Conservation (phyloP, 2,113 vertebrate species). For the Corythoichthys haematopterus region DNA sequence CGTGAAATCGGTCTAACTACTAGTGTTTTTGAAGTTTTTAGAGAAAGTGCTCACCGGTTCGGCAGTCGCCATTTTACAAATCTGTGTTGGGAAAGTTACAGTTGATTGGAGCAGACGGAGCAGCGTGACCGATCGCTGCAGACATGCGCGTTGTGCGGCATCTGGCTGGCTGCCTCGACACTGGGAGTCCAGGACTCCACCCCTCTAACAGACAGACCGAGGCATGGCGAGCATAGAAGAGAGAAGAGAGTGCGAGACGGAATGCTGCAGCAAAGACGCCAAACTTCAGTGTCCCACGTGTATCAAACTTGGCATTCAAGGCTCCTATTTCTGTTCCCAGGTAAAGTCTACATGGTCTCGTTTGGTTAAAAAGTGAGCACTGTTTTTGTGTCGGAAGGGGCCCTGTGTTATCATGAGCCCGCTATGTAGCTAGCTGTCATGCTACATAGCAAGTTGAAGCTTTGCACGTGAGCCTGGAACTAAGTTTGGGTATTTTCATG, state of each 20-base stretch:
- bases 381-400: conserved; percentile 8
- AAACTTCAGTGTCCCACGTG: conserved; percentile 98
- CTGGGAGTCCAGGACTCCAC: conserved; percentile 35
- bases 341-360: conserved; percentile 55
- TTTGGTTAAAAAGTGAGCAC: neutral
- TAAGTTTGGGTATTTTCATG: neutral
- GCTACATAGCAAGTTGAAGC: conserved; percentile 28
- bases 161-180: conserved; percentile 19
- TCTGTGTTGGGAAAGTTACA: conserved; percentile 70
- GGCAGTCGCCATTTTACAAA: conserved; percentile 96
- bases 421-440: conserved; percentile 48
- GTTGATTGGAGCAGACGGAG: conserved; percentile 44
- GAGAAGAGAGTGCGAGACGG: conserved; percentile 88
- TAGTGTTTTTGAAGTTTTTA: conserved; percentile 35
- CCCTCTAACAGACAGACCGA: conserved; percentile 60
- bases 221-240: conserved; percentile 92
- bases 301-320: conserved; percentile 94
- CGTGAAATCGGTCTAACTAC: neutral
- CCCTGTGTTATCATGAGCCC: conserved; percentile 52
- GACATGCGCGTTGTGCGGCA: conserved; percentile 40
- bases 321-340: conserved; percentile 99
- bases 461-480: neutral
- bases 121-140: conserved; percentile 29
- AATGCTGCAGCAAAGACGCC: conserved; percentile 86
- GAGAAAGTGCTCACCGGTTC: conserved; percentile 87